Evolutionary conservation across 2,888 invertebrate genomes (phyloP).

Genomic region (Scrobipalpa costella): DNA sequence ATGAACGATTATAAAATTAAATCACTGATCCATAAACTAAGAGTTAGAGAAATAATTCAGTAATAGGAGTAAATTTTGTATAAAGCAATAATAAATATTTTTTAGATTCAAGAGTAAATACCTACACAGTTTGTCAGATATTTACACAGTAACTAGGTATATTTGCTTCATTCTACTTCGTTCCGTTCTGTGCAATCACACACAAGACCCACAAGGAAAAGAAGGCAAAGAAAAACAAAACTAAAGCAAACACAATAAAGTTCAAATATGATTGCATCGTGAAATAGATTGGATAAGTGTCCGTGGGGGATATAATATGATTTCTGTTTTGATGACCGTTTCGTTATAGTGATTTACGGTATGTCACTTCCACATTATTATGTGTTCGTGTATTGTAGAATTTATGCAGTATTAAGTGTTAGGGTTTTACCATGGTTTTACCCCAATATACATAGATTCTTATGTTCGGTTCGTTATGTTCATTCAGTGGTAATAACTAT

Average conservation of each 20-base stretch:
- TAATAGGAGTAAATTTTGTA: too few species aligned
- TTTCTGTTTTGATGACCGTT: slow-evolving; percentile 23
- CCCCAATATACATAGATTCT: too few species aligned
- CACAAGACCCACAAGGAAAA: neutral
- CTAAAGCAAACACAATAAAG: neutral
- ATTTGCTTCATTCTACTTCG: neutral
- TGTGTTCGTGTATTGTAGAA: neutral
- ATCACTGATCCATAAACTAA: too few species aligned
- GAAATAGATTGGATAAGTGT: slow-evolving; percentile 19
- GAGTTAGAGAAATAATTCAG: too few species aligned
- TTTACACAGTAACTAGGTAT: too few species aligned
- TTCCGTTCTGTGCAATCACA: slow-evolving; percentile 3
- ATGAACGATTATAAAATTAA: too few species aligned
- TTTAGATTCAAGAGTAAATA: too few species aligned
- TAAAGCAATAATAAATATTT: too few species aligned
- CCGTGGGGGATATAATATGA: slow-evolving; percentile 12
- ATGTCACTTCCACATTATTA: slow-evolving; percentile 6
- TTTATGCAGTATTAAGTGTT: neutral
- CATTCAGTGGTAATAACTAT: too few species aligned
- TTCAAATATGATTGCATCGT: neutral
- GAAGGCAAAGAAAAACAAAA: slow-evolving; percentile 9
- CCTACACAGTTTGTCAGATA: too few species aligned
- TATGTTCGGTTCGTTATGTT: too few species aligned
- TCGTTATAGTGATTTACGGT: slow-evolving; percentile 19
- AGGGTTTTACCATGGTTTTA: neutral